Percentiles rank a stretch among this genome's conserved stretches.
Conservation (phyloP, 2,797 vertebrate species). For the Halcyon chelicuti region DNA sequence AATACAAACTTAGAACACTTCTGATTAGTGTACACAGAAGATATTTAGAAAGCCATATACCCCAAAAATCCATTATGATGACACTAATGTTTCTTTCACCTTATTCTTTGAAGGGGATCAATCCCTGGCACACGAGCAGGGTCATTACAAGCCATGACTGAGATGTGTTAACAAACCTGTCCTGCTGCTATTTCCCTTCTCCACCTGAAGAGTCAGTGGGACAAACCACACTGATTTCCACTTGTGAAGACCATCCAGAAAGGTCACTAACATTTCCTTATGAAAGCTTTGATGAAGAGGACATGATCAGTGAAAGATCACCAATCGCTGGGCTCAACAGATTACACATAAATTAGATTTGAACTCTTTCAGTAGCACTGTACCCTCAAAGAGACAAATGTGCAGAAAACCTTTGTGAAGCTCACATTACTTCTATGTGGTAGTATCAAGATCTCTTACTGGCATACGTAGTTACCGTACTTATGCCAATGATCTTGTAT, state of each 20-base stretch:
- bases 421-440: accelerated
- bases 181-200: neutral
- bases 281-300: neutral
- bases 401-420: neutral
- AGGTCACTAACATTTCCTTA: neutral
- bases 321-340: neutral
- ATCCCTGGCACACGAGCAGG: neutral
- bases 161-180: neutral
- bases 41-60: neutral
- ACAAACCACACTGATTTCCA: neutral
- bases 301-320: neutral
- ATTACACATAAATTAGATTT: neutral
- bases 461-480: neutral
- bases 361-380: neutral
- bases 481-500: accelerated
- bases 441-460: neutral
- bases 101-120: neutral
- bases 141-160: neutral
- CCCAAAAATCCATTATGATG: neutral
- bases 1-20: neutral
- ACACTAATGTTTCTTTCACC: neutral
- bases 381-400: neutral
- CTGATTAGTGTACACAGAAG: neutral
- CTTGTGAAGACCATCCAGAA: neutral
- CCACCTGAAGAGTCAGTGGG: neutral